Conservation (phyloP, 2,797 vertebrate species). For the Stomatorhinus walkeri region DNA sequence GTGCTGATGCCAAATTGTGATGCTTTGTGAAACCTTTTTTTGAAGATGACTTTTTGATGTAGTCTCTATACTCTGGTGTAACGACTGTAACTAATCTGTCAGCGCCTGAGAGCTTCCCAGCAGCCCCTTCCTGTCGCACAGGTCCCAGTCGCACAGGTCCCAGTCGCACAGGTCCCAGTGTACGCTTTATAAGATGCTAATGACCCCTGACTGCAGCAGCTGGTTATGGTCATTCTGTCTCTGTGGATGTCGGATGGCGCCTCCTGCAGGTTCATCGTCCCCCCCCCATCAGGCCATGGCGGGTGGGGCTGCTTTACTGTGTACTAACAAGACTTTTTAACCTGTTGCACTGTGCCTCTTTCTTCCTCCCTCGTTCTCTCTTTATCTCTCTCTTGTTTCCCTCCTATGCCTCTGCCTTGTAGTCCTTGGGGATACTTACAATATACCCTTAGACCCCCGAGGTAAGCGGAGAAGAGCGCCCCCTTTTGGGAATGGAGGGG, state of each 20-base stretch:
- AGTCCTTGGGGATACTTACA: constrained; percentile 99
- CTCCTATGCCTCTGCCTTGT: constrained; percentile 70
- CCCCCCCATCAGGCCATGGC: neutral
- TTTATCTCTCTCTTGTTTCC: constrained; percentile 52
- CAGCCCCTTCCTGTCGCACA: neutral
- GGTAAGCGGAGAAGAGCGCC: constrained; percentile 73
- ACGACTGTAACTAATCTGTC: neutral
- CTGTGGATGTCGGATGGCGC: neutral
- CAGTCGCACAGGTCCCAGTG: neutral
- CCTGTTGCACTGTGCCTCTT: constrained; percentile 73
- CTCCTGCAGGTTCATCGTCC: neutral
- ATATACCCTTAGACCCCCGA: constrained; percentile 99
- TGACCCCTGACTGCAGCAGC: neutral
- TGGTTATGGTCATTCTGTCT: neutral
- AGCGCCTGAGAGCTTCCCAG: neutral
- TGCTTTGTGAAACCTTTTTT: neutral
- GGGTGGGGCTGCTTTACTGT: constrained; percentile 52
- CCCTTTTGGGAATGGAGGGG: constrained; percentile 8
- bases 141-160: neutral
- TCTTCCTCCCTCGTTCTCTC: constrained; percentile 52
- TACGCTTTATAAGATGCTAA: neutral
- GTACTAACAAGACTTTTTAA: constrained; percentile 70
- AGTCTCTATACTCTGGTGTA: neutral
- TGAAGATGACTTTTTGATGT: neutral
- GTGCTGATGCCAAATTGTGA: neutral